These are phyloP conservation scores for Burhinus bistriatus DNA, from an alignment of 2,113 vertebrate species.

Conservation along the genomic window DNA sequence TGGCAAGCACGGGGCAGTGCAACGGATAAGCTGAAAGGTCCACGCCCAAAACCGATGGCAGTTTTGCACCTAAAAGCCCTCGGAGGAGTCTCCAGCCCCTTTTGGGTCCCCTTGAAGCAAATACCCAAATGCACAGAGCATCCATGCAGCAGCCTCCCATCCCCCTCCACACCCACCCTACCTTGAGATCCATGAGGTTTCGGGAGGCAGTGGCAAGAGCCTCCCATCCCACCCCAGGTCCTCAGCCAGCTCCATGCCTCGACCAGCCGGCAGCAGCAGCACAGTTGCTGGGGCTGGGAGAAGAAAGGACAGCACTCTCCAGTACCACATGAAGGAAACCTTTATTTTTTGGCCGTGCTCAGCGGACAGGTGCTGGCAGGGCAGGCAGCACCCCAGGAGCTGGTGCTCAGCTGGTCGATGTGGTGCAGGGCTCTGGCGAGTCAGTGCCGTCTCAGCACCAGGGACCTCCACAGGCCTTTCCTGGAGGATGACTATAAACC, in stretches of 20 bases:
- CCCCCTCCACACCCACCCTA: background rate
- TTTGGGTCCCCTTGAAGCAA: background rate
- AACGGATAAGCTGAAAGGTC: background rate
- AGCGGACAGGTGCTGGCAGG: background rate
- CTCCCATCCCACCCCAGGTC: background rate
- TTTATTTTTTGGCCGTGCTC: background rate
- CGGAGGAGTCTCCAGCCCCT: background rate
- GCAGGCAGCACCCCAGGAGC: background rate
- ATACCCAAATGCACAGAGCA: background rate
- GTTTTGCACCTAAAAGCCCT: background rate
- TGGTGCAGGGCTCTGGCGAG: fast-evolving
- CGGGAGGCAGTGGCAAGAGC: background rate
- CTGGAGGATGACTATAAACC: background rate
- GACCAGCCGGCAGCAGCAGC: background rate
- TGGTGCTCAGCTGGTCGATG: background rate
- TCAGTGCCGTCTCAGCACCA: fast-evolving
- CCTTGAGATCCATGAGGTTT: background rate
- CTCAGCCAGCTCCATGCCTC: background rate
- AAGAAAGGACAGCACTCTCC: background rate
- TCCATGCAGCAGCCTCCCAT: background rate
- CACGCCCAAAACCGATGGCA: background rate
- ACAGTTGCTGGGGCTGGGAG: background rate
- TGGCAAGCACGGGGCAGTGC: fast-evolving
- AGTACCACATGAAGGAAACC: background rate
- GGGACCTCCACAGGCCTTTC: background rate